Percentiles rank a stretch among this genome's conserved stretches.
Evolutionary conservation across 2,113 vertebrate species (phyloP).

Genomic region (Danionella cerebrum): DNA sequence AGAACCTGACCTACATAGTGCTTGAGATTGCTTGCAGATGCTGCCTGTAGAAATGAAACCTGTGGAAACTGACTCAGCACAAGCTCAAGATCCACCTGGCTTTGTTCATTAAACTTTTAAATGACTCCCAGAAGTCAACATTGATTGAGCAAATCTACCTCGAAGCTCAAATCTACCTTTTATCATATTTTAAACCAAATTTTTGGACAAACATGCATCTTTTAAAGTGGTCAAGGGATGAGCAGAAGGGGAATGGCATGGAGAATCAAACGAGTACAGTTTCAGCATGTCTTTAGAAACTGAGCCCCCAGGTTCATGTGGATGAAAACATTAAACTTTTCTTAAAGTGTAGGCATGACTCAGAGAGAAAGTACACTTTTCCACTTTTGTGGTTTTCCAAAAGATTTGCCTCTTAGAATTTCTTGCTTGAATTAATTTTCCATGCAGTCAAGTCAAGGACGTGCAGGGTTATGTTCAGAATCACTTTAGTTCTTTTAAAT

Average conservation of each 20-base stretch:
- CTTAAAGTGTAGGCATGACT: conserved; percentile 20
- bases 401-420: neutral
- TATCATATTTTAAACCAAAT: neutral
- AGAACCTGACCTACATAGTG: conserved; percentile 45
- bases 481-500: too few species aligned
- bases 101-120: neutral
- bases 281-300: neutral
- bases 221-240: neutral
- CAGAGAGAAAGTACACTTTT: conserved; percentile 21
- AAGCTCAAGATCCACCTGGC: conserved; percentile 2
- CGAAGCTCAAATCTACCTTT: neutral
- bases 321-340: conserved; percentile 9
- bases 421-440: neutral
- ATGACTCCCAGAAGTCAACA: neutral
- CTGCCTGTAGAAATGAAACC: conserved; percentile 19
- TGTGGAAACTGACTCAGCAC: conserved; percentile 26
- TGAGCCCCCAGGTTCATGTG: neutral
- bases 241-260: neutral
- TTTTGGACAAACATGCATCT: neutral
- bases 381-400: conserved; percentile 27
- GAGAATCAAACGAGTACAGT: neutral
- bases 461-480: neutral
- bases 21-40: conserved; percentile 43
- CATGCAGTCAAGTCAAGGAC: neutral
- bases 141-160: neutral